Evolutionary conservation across 2,888 invertebrate genomes (phyloP), one percentile per base, ranked within the genome.

Genomic region (Drosophila niveifrons): DNA sequence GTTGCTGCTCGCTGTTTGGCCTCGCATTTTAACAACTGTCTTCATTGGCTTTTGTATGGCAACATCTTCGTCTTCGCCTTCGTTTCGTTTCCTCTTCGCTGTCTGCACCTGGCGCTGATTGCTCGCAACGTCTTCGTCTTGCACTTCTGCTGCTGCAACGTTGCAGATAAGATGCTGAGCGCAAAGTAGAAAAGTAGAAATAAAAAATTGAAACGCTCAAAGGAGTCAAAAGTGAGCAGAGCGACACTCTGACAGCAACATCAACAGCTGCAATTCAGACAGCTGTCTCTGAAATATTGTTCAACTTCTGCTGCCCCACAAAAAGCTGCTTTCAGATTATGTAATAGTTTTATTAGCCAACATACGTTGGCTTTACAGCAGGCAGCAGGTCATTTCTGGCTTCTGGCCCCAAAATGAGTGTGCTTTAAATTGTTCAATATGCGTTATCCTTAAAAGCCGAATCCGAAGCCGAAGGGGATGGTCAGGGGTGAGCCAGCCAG

Each of bases 1-100:
- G 34, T 68, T 51, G 39, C 51, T 46, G 34, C 31, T 31, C 2
- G 46, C 28, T 71, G 52, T 56, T 69, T 77, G 72, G 74, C 76
- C 66, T 72, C 69, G 69, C 82, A 74, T 73, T 75, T 75, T 64
- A 75, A 55, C 66, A 80, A 83, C 72, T 84, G 78, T 83, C 88
- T 82, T 77, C 83, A 78, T 84, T 85, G 82, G 73, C 69, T 73
- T 73, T 67, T 72, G 57, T 71, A 18, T 48, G 29, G 52, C 23
- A 34, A 47, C 44, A 18, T 52, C 63, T 43, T 43, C 44, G 55
- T 50, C 28, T 9, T 13, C 47, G 11, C 29, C 34, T 52, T 29
- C 51, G 39, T 56, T n/a, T n/a, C n/a, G n/a, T n/a, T n/a, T n/a
- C n/a, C n/a, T n/a, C n/a, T n/a, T n/a, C 51, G 39, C 55, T 36